Percentiles rank a stretch among this genome's conserved stretches.
phyloP scores from a whole-genome alignment of 2,888 invertebrate genomes.

The Ecliptopera silaceata region DNA sequence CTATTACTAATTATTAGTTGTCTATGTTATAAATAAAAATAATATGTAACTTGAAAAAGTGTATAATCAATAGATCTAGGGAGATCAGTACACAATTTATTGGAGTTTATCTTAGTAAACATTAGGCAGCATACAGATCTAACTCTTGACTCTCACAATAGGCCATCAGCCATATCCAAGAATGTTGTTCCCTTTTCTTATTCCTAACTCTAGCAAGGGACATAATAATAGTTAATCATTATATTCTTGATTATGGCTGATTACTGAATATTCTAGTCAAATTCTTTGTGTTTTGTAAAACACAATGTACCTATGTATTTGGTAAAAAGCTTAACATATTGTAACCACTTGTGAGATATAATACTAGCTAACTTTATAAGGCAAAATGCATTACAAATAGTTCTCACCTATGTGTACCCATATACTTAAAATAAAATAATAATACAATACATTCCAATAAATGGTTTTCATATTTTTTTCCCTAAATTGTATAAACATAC shows the following conservation, averaged over 20 bases:
- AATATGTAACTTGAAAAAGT: slow-evolving; percentile 48
- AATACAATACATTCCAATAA: slow-evolving; percentile 26
- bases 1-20: not conserved
- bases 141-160: slow-evolving; percentile 27
- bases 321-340: slow-evolving; percentile 17
- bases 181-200: not conserved
- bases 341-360: slow-evolving; percentile 23
- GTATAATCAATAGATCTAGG: slow-evolving; percentile 56
- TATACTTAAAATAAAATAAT: slow-evolving; percentile 26
- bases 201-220: not conserved
- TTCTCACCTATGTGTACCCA: slow-evolving; percentile 14
- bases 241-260: slow-evolving; percentile 3
- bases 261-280: slow-evolving; percentile 18
- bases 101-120: slow-evolving; percentile 35
- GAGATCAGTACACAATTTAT: slow-evolving; percentile 54
- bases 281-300: slow-evolving; percentile 4
- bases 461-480: slow-evolving; percentile 14
- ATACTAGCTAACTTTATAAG: slow-evolving; percentile 27
- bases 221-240: not conserved
- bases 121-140: slow-evolving; percentile 33
- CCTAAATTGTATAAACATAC: not conserved
- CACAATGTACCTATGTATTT: slow-evolving; percentile 11
- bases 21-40: slow-evolving; percentile 38
- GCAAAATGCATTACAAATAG: slow-evolving; percentile 18
- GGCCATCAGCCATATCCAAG: slow-evolving; percentile 1